Evolutionary conservation across 2,113 vertebrate genomes (phyloP).

Genomic region (Propithecus coquereli): DNA sequence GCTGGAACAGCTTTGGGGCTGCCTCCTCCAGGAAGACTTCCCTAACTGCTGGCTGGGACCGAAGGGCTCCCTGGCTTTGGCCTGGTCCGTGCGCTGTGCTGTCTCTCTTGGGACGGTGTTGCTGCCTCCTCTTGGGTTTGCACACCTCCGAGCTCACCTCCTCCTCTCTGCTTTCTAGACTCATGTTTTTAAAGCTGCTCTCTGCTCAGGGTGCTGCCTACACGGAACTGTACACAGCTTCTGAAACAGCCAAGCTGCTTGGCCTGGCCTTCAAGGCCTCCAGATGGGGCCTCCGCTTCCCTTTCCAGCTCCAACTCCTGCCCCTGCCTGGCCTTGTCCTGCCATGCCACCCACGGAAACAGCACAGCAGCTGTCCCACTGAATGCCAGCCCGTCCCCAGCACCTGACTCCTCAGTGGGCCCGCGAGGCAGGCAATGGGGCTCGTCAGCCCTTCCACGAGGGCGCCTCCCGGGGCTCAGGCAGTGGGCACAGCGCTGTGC

Average conservation of each 20-base stretch:
- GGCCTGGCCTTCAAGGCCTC: not conserved
- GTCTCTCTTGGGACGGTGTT: not conserved
- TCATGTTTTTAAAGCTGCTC: not conserved
- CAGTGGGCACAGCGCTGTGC: accelerated
- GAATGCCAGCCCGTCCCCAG: not conserved
- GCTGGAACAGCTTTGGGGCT: not conserved
- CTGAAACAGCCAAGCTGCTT: not conserved
- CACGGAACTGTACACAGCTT: accelerated
- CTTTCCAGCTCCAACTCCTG: no score
- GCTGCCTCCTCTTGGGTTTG: not conserved
- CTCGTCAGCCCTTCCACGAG: accelerated
- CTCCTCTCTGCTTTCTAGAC: not conserved
- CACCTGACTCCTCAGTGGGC: not conserved
- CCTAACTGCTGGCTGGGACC: not conserved
- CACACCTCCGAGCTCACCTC: accelerated
- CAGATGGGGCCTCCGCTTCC: not conserved
- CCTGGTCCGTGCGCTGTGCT: accelerated
- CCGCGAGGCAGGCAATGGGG: not conserved
- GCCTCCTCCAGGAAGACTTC: not conserved
- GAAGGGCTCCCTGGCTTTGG: no score
- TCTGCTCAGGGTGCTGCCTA: not conserved
- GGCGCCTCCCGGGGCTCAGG: not conserved
- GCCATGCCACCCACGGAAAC: accelerated
- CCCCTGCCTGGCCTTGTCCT: not conserved
- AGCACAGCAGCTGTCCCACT: accelerated